Conservation (phyloP, 2,113 vertebrate species). For the Percopsis transmontana region DNA sequence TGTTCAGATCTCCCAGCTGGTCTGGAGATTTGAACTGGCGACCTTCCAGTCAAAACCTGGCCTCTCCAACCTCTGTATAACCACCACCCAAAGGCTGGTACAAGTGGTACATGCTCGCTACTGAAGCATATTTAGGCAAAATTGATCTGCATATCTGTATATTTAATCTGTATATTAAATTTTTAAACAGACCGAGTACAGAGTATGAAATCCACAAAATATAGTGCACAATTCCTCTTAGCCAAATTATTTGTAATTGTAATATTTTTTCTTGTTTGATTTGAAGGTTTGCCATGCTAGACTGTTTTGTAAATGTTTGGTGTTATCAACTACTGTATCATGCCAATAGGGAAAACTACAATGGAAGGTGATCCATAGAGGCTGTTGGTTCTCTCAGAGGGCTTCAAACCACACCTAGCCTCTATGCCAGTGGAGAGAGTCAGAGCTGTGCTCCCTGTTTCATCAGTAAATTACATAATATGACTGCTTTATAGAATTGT, state of each 20-base stretch:
- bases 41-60: slow-evolving; percentile 2
- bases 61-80: slow-evolving; percentile 13
- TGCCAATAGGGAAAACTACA: slow-evolving; percentile 47
- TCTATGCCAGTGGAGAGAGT: slow-evolving; percentile 24
- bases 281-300: not conserved
- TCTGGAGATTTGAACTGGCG: slow-evolving; percentile 4
- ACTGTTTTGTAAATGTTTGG: slow-evolving; percentile 24
- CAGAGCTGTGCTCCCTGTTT: slow-evolving; percentile 1
- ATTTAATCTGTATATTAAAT: no score
- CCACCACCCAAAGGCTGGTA: not conserved
- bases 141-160: no score
- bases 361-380: slow-evolving; percentile 41
- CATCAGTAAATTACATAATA: no score
- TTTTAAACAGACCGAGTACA: no score
- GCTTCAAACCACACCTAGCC: slow-evolving; percentile 48
- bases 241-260: not conserved
- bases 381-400: slow-evolving; percentile 37
- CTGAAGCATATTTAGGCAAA: not conserved
- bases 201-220: no score
- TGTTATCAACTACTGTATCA: slow-evolving; percentile 19
- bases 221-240: no score
- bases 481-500: no score
- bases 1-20: slow-evolving; percentile 5
- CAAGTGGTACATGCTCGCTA: not conserved
- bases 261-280: not conserved